Conservation (phyloP, 2,888 invertebrate species). For the Idaea aversata region DNA sequence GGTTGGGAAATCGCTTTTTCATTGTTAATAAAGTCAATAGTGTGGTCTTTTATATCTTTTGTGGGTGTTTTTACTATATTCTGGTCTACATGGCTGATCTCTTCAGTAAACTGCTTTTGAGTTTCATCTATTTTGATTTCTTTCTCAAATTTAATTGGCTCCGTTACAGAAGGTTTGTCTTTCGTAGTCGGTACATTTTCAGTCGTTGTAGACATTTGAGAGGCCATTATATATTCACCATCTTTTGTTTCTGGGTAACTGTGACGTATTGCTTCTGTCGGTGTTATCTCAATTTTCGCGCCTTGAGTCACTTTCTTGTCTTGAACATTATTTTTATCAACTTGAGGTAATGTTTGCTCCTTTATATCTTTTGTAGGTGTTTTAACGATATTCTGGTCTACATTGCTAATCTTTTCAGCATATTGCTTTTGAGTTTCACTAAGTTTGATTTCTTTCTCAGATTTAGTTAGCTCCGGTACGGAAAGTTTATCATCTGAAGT, state of each 20-base stretch:
- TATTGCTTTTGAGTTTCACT: not conserved
- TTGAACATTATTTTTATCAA: not conserved
- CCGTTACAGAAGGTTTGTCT: constrained; percentile 6
- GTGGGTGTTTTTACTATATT: constrained; percentile 17
- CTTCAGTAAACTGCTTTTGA: not conserved
- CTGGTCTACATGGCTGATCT: not conserved
- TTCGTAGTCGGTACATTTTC: constrained; percentile 7
- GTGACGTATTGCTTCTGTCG: constrained; percentile 34
- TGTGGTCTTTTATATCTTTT: constrained; percentile 16
- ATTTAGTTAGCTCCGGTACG: constrained; percentile 13
- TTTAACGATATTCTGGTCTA: no score
- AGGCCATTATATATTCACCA: constrained; percentile 39
- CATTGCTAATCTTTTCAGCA: no score
- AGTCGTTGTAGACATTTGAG: not conserved
- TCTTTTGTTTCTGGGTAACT: constrained; percentile 52
- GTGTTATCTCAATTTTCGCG: constrained; percentile 6
- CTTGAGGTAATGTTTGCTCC: not conserved
- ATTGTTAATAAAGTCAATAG: constrained; percentile 24
- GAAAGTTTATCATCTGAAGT: constrained; percentile 6
- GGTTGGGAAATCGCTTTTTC: constrained; percentile 17
- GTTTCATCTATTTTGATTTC: constrained; percentile 6
- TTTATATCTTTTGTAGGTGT: not conserved
- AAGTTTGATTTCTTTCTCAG: constrained; percentile 7
- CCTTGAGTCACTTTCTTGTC: not conserved
- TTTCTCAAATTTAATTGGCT: constrained; percentile 13